Evolutionary conservation across 2,113 vertebrate species (phyloP).

Genomic region (Fulica atra): DNA sequence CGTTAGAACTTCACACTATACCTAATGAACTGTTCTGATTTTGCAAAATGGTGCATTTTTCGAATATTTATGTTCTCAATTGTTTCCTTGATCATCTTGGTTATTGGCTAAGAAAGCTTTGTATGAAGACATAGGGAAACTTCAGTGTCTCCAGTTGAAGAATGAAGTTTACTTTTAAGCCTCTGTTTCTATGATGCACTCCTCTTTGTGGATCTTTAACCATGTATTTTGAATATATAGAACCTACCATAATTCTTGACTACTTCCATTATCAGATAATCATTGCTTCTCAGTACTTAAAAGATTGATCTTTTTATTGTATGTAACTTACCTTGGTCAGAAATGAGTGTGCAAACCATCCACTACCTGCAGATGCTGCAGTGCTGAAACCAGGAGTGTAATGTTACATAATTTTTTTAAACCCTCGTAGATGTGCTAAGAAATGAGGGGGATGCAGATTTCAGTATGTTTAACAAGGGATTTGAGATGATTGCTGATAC

Average conservation of each 20-base stretch:
- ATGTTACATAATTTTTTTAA: not conserved
- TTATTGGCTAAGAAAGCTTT: too few relatives aligned
- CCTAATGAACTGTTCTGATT: not conserved
- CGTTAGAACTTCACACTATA: not conserved
- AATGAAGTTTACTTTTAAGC: not conserved
- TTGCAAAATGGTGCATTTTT: not conserved
- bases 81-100: not conserved
- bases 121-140: too few relatives aligned
- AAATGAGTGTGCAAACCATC: not conserved
- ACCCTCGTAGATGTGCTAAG: not conserved
- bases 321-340: not conserved
- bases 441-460: not conserved
- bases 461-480: not conserved
- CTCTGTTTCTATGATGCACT: not conserved
- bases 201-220: not conserved
- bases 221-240: not conserved
- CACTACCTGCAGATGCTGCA: not conserved
- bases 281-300: not conserved
- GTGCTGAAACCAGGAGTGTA: not conserved
- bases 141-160: too few relatives aligned
- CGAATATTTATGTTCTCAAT: not conserved
- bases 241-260: not conserved
- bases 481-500: not conserved
- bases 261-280: not conserved
- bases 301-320: not conserved